Evolutionary conservation across 2,797 vertebrate species (phyloP), one percentile per base, ranked within the genome.

Genomic region (Pseudomugil tenellus): DNA sequence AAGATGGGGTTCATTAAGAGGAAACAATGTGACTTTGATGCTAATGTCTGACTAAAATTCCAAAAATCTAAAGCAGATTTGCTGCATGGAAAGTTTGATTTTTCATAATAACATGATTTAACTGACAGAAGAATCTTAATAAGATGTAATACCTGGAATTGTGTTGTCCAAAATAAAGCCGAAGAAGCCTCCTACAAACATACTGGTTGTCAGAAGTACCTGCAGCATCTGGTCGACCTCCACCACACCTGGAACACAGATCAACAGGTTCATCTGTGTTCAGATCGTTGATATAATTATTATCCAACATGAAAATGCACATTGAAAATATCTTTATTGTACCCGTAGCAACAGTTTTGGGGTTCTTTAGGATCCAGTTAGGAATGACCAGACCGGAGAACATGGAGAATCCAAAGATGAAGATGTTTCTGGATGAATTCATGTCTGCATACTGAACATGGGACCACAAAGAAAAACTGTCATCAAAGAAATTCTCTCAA

Each of bases 361-460:
- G 75, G 62, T 98, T 95, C 69, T 96, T 95, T 17, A 89, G 79
- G 63, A 97, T 93, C 98, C 97, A 98, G 89, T 92, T 95, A 41
- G 98, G 98, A 91, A 99, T 84, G 1, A 94, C 91, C 34, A 99
- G 91, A 26, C 94, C 97, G 85, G 92, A 90, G 87, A 96, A 99
- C 80, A 98, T 93, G 83, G 97, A 97, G 91, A 99, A 99, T 76
- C 98, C 98, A 84, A 98, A 98, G 70, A 99, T 94, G 71, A 98
- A 99, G 88, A 98, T 94, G 89, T 98, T 99, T 80, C 98, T 92
- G 68, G 97, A 96, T 1, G 97, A 98, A 90, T 99, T 99, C 97
- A 99, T 98, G 80, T 98, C 95, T 62, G 94, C 90, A 25, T 96
- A 98, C 98, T 99, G 89, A 41, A 62, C 77, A 70, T n/a, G 26